Evolutionary conservation across 2,888 invertebrate species (phyloP).

Genomic region (Hemaris fuciformis): DNA sequence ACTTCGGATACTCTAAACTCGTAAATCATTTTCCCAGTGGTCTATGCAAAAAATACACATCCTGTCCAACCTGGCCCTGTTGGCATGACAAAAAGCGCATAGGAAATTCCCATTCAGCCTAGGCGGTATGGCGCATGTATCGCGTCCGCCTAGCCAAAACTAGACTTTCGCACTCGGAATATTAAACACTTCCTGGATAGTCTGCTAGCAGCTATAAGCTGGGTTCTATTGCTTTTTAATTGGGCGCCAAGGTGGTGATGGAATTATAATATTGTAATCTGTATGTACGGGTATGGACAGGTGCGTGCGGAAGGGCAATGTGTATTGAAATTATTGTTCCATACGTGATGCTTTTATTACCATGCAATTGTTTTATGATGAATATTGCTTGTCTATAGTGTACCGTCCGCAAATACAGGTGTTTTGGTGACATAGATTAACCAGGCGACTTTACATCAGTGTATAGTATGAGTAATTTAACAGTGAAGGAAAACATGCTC

Average conservation of each 20-base stretch:
- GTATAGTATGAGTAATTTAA: no score
- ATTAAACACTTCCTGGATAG: conserved; percentile 35
- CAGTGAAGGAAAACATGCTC: no score
- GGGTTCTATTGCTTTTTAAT: conserved; percentile 13
- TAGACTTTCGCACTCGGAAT: conserved; percentile 38
- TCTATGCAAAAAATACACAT: background rate
- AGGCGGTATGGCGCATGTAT: conserved; percentile 27
- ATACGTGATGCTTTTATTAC: background rate
- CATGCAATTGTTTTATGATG: background rate
- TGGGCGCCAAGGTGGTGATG: background rate
- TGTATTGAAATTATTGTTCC: background rate
- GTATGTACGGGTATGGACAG: background rate
- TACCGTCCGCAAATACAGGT: no score
- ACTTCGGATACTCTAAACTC: background rate
- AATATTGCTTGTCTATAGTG: no score
- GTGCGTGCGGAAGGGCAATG: background rate
- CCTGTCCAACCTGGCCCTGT: conserved; percentile 19
- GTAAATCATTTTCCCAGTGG: background rate
- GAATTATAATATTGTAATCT: conserved; percentile 2
- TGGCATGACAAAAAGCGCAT: conserved; percentile 11
- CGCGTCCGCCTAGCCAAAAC: conserved; percentile 51
- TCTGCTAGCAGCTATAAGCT: background rate
- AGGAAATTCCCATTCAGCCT: conserved; percentile 20
- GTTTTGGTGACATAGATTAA: no score
- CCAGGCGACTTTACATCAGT: no score